Base-by-base conservation (phyloP, 2,113 vertebrate species). In the Zeus faber region DNA sequence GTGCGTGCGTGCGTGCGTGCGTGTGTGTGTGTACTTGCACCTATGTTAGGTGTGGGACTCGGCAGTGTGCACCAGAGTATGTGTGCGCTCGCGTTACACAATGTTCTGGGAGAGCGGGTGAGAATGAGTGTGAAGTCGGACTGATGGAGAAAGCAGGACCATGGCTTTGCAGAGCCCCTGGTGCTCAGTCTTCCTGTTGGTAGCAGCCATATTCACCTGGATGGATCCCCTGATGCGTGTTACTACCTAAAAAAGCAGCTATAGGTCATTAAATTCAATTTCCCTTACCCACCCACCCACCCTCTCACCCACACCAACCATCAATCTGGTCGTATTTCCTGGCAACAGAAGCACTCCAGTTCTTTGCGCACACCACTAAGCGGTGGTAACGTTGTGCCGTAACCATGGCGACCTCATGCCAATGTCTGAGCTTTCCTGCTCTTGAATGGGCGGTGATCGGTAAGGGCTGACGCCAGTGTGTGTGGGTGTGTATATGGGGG, bases 381-480 rank as follows among this genome's bases (percentile, higher is more conserved):
- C 16, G 46, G 68, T 39, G 54, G 39, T 49, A 72, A 39, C 51
- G 26, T 49, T 56, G 9, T 61, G n/a, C 45, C 33, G 65, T 77
- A 56, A 58, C 60, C 55, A 72, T 35, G 16, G 54, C 43, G 49
- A 65, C 57, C 25, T 3, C 10, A 27, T 58, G 55, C 48, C 61
- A 58, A 54, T 41, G 57, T 63, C 41, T 70, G 33, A 23, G 65
- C 58, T 65, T 52, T 44, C 46, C 45, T 49, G 59, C 67, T 65
- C 55, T 47, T 60, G 40, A 17, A 54, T 62, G 61, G 59, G 45
- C 46, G 44, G 25, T 54, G 54, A 57, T 62, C 54, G 43, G 45
- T 54, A 39, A 45, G 50, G 54, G 11, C 17, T 37, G 44, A 6
- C 2, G 50, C 8, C 45, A 55, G 54, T 63, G 59, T 57, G n/a